Evolutionary conservation across 1,140 invertebrate genomes (phyloP).

Genomic region (Himalopsyche phryganea): DNA sequence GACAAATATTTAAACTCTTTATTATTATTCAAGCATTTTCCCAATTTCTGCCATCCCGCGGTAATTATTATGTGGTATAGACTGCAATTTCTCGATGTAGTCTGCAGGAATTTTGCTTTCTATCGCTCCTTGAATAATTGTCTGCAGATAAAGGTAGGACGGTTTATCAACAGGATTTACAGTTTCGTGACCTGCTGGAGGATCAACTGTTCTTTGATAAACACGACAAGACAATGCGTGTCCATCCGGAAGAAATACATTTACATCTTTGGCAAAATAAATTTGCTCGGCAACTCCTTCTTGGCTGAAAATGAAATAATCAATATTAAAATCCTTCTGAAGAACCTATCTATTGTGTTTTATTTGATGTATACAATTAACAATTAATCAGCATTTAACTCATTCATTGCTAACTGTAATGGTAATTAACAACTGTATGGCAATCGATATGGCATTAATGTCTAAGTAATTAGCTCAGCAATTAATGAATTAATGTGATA

Average conservation of each 20-base stretch:
- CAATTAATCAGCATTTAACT: no score
- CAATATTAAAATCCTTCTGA: not conserved
- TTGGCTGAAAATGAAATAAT: constrained; percentile 53
- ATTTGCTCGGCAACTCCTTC: constrained; percentile 64
- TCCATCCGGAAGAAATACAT: constrained; percentile 54
- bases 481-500: no score
- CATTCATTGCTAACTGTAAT: no score
- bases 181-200: constrained; percentile 38
- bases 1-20: no score
- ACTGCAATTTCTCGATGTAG: constrained; percentile 62
- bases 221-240: constrained; percentile 54
- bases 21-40: no score
- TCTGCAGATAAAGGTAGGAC: constrained; percentile 21
- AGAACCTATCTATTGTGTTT: no score
- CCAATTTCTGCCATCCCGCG: constrained; percentile 38
- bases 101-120: constrained; percentile 61
- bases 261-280: constrained; percentile 60
- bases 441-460: no score
- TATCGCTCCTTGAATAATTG: constrained; percentile 59
- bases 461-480: no score
- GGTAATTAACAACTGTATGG: no score
- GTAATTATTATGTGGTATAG: constrained; percentile 66
- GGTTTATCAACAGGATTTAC: constrained; percentile 42
- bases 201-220: constrained; percentile 56
- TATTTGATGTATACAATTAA: no score